Base-by-base conservation (phyloP, 2,797 vertebrate genomes). In the Lithobates pipiens region DNA sequence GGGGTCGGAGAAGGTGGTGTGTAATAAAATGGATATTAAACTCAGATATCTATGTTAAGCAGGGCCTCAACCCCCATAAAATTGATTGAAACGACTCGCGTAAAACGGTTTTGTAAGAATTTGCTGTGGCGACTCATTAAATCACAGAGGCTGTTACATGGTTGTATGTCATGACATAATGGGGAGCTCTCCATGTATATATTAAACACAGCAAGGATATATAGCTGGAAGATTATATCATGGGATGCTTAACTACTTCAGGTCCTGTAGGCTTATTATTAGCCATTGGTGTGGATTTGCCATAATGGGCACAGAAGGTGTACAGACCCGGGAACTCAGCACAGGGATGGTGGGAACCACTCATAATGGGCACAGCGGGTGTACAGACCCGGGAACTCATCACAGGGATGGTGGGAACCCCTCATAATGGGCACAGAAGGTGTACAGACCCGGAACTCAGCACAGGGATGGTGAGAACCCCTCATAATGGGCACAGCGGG, bases 1-100 rank as follows among this genome's bases (percentile, higher is more conserved):
- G 27, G 23, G 79, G 80, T 82, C 80, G 46, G 80, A 16, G 15
- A 44, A 69, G 70, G 70, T n/a, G 70, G 72, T 50, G 61, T 65
- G 80, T 65, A 63, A 74, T 82, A 74, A 82, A 82, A 82, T 65
- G 80, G 80, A 82, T 73, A 82, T 82, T 82, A 82, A 73, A 82
- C 65, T 74, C 57, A 44, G 80, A 44, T 73, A 82, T 82, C 69
- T 63, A 82, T 82, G 80, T 82, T 73, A 82, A 82, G 44, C 70
- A 73, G 70, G 39, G 34, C 69, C 72, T 39, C 70, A 5, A 21
- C 34, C 70, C 63, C 70, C 54, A 82, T 82, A 74, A 82, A 82
- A 82, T 63, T 82, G 69, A 82, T 82, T 82, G 46, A 82, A 82
- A 15, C 54, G 3, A 54, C 13, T 74, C 70, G 27, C 61, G 63